phyloP scores from a whole-genome alignment of 1,140 invertebrate genomes.

The Sminthurides bifidus region DNA sequence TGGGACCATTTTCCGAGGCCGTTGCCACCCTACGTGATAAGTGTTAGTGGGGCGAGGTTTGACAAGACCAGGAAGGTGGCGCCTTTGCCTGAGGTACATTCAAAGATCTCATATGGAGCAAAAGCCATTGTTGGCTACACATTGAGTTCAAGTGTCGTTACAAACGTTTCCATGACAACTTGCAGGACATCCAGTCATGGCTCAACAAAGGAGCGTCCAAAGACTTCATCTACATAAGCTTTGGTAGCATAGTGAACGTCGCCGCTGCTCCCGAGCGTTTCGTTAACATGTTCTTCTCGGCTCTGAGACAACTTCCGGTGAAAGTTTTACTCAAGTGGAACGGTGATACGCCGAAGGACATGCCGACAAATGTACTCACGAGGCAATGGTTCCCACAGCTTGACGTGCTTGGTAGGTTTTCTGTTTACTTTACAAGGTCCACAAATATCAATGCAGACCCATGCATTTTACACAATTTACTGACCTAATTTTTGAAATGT shows the following conservation, averaged over 20 bases:
- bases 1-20: constrained; percentile 20
- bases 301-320: not conserved
- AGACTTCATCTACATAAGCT: constrained; percentile 18
- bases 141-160: not conserved
- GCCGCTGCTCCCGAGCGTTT: not conserved
- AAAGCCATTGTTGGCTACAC: not conserved
- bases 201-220: not conserved
- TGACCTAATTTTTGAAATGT: constrained; percentile 1
- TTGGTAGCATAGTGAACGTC: constrained; percentile 6
- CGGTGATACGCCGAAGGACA: not conserved
- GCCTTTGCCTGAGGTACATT: not conserved
- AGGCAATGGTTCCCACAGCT: constrained; percentile 14
- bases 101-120: not conserved
- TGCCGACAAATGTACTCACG: constrained; percentile 12
- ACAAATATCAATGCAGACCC: too few species aligned
- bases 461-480: not conserved
- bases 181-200: not conserved
- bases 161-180: not conserved
- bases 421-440: too few species aligned
- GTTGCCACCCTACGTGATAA: constrained; percentile 15
- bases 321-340: constrained; percentile 16
- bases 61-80: not conserved
- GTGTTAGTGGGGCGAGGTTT: constrained; percentile 15
- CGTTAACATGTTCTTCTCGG: constrained; percentile 9
- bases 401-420: constrained; percentile 16